Evolutionary conservation across 2,888 invertebrate species (phyloP), one percentile per base, ranked within the genome.

Genomic region (Lucinisca nassula): DNA sequence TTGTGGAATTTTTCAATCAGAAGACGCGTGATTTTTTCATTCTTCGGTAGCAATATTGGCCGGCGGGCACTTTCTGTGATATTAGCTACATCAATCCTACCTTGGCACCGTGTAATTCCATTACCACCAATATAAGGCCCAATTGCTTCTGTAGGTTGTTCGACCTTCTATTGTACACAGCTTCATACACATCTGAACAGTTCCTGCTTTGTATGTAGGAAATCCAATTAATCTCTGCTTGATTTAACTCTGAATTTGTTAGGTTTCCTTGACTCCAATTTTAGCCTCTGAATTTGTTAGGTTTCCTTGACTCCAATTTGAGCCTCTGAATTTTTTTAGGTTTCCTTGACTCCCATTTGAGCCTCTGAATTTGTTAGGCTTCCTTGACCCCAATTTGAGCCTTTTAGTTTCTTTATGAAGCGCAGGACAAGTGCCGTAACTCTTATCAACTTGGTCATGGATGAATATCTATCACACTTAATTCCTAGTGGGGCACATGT

Each of bases 1-100:
- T 45, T 73, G 27, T 79, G 82, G 21, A 38, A 24, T 79, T 49
- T 58, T 81, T 40, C 75, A 55, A 82, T 75, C 32, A 76, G 0
- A n/a, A 82, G 14, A 24, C 40, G 2, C 6, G 75, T 82, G 17
- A 75, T 40, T 24, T 2, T 40, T 17, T 75, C 75, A 0, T 24
- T n/a, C 32, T 27, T 32, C 17, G 75, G 82, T 40, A 82, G 10
- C n/a, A 82, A 27, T 14, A 82, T 37, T 3, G 75, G 82, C 27
- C 21, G n/a, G 32, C 76, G 75, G 21, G 82, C 82, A 61, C 76
- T 72, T 38, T 58, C 51, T 27, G 32, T 76, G 3, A 82, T 17
- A 67, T 32, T 58, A 8, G 82, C 75, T 24, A 75, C 0, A 61
- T 82, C 45, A 1, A 82, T 27, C 0, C 82, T n/a, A 21, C 82